Evolutionary conservation across 2,888 invertebrate genomes (phyloP).

Genomic region (Neocrepidodera transversa): DNA sequence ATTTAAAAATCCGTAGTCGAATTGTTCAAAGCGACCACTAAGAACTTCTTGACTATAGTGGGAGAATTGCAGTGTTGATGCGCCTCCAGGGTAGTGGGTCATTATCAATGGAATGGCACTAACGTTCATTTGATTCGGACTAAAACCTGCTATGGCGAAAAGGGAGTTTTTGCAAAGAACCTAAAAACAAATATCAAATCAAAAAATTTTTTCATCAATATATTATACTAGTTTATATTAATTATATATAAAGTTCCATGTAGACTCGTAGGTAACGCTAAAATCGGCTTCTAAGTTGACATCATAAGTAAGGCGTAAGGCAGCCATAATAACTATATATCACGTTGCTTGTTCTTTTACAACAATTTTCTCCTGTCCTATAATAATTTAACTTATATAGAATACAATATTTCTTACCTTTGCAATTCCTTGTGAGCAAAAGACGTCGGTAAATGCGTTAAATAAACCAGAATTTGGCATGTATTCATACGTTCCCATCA

Average conservation of each 20-base stretch:
- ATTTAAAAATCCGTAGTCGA: conserved; percentile 59
- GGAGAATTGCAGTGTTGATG: conserved; percentile 70
- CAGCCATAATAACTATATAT: too few species aligned
- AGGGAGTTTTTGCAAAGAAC: conserved; percentile 51
- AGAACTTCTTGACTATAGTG: conserved; percentile 75
- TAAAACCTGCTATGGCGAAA: conserved; percentile 54
- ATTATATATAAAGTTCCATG: background rate
- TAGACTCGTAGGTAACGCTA: too few species aligned
- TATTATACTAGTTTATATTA: background rate
- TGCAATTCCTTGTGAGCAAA: conserved; percentile 23
- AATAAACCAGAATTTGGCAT: conserved; percentile 66
- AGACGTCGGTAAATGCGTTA: conserved; percentile 35
- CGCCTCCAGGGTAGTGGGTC: conserved; percentile 52
- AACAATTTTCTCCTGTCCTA: background rate
- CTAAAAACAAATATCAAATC: background rate
- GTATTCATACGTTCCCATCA: conserved; percentile 66
- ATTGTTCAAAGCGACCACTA: conserved; percentile 61
- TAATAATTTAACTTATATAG: background rate
- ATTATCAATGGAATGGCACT: conserved; percentile 46
- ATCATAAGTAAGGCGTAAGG: too few species aligned
- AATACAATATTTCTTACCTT: background rate
- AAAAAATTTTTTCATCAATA: background rate
- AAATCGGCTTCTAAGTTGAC: too few species aligned
- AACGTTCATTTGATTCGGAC: conserved; percentile 51
- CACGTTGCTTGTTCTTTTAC: background rate